Percentiles rank a stretch among this genome's conserved stretches.
These are phyloP conservation scores for Catajapyx aquilonaris DNA, from an alignment of 1,140 invertebrate species.

Conservation along the genomic window DNA sequence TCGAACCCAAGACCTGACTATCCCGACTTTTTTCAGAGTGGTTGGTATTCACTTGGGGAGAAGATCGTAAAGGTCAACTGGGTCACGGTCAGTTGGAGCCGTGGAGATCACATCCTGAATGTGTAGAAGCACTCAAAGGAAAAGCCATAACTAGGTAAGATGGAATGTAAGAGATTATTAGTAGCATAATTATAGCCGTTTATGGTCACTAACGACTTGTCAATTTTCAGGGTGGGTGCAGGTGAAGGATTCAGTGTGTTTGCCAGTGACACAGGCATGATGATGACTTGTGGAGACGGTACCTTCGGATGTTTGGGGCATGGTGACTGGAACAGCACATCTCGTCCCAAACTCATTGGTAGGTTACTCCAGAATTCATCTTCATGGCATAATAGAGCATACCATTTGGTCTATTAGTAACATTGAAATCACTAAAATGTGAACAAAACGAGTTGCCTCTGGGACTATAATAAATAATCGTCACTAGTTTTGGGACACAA, in stretches of 20 bases:
- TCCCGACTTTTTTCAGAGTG: constrained; percentile 21
- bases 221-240: constrained; percentile 22
- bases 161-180: constrained; percentile 3
- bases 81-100: constrained; percentile 34
- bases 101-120: constrained; percentile 28
- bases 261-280: constrained; percentile 40
- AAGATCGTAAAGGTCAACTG: constrained; percentile 40
- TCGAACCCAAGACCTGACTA: background rate
- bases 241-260: constrained; percentile 39
- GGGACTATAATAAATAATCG: constrained; percentile 3
- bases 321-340: constrained; percentile 31
- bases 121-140: constrained; percentile 33
- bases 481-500: constrained; percentile 6
- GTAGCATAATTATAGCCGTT: background rate
- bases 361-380: constrained; percentile 12
- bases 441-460: constrained; percentile 1
- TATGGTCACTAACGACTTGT: background rate
- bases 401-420: constrained; percentile 2
- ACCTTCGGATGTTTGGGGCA: constrained; percentile 41
- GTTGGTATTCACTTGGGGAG: constrained; percentile 47
- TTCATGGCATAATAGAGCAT: background rate
- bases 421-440: background rate
- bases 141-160: constrained; percentile 34
- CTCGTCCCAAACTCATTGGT: constrained; percentile 40
- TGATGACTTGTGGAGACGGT: constrained; percentile 48